Conservation (phyloP, 2,113 vertebrate genomes). For the Phylloscopus whistleri region DNA sequence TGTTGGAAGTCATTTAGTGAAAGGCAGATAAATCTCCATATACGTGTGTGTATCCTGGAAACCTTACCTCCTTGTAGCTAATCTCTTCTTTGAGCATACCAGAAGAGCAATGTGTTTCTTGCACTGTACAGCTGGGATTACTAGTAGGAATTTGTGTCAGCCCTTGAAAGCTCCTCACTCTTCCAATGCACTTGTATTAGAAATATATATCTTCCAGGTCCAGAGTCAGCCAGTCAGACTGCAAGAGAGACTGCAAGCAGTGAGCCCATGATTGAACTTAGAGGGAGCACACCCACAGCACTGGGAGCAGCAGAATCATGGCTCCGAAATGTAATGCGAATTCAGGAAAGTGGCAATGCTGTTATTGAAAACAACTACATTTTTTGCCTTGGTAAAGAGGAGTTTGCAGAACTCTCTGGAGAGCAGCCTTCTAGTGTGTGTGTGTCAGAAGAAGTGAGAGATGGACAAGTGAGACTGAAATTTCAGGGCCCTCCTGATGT, state of each 20-base stretch:
- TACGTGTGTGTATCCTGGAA: neutral
- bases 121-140: neutral
- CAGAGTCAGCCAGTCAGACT: neutral
- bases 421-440: neutral
- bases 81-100: neutral
- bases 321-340: slow-evolving; percentile 35
- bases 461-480: slow-evolving; percentile 53
- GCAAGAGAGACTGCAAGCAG: neutral
- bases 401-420: slow-evolving; percentile 66
- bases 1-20: neutral
- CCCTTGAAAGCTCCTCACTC: neutral
- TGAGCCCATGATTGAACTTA: slow-evolving; percentile 64
- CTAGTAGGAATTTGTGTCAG: neutral
- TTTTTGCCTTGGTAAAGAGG: slow-evolving; percentile 64
- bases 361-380: slow-evolving; percentile 78
- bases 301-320: slow-evolving; percentile 71
- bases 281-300: neutral
- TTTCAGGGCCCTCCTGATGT: slow-evolving; percentile 52
- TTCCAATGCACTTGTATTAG: neutral
- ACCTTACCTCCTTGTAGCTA: neutral
- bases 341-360: neutral
- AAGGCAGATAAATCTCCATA: neutral
- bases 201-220: neutral
- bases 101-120: neutral
- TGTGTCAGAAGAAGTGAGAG: slow-evolving; percentile 62